These are phyloP conservation scores for Actenoides lindsayi DNA, from an alignment of 2,113 vertebrate genomes.

Conservation along the genomic window DNA sequence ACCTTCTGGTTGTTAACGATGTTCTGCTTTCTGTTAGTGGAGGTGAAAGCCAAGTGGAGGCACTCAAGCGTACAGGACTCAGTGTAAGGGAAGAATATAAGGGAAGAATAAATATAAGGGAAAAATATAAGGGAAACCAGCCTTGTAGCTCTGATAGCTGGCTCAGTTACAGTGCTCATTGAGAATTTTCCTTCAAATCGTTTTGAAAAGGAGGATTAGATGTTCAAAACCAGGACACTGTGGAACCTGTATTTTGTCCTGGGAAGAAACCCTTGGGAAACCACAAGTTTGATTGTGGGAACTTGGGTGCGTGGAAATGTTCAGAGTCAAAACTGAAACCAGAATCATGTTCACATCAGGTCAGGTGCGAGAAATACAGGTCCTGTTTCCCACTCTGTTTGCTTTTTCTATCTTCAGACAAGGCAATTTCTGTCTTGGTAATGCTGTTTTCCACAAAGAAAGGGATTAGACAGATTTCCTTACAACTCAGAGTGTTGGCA, in stretches of 20 bases:
- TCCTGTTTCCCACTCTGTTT: neutral
- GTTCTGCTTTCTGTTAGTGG: neutral
- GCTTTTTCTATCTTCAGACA: neutral
- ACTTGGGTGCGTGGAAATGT: accelerated
- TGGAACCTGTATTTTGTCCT: accelerated
- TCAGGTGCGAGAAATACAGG: neutral
- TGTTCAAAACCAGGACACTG: neutral
- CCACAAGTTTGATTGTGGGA: neutral
- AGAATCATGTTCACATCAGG: neutral
- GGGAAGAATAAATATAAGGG: too few species aligned
- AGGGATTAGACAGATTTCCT: neutral
- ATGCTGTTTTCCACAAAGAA: neutral
- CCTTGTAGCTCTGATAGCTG: neutral
- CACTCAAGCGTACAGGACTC: accelerated
- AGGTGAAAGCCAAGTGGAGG: neutral
- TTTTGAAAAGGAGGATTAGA: neutral
- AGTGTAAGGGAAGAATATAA: too few species aligned
- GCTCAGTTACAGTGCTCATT: neutral
- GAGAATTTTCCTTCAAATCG: neutral
- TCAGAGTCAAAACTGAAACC: neutral
- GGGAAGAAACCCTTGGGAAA: neutral
- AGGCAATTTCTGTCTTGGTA: neutral
- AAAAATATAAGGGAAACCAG: neutral
- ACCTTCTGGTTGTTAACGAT: neutral
- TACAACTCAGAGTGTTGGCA: neutral